Evolutionary conservation across 1,140 invertebrate species (phyloP).

Genomic region (Micrasema minimum): DNA sequence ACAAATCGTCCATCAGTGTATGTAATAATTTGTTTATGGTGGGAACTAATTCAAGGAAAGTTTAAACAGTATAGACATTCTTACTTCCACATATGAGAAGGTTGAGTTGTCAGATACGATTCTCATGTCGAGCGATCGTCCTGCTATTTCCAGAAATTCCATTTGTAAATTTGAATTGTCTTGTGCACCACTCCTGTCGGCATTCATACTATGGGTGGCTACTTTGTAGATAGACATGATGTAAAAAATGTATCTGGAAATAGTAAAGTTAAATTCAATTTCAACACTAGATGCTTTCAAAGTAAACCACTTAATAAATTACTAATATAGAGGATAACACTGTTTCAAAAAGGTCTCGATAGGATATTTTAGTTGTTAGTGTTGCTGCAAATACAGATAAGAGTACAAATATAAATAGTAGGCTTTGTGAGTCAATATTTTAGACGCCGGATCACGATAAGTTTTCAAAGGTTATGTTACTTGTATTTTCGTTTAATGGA

Average conservation of each 20-base stretch:
- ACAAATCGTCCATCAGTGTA: neutral
- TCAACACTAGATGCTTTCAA: neutral
- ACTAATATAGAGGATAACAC: too few relatives aligned
- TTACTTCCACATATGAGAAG: conserved; percentile 72
- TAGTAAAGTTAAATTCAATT: neutral
- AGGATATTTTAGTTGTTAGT: too few relatives aligned
- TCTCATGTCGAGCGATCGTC: conserved; percentile 78
- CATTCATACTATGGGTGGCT: conserved; percentile 26
- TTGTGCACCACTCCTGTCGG: conserved; percentile 40
- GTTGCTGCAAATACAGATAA: too few relatives aligned
- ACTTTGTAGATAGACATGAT: conserved; percentile 31
- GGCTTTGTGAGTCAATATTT: too few relatives aligned
- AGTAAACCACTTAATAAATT: too few relatives aligned
- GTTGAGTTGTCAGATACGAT: conserved; percentile 76
- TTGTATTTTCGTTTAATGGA: too few relatives aligned
- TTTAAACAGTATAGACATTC: too few relatives aligned
- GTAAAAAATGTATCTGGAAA: neutral
- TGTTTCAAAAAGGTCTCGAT: too few relatives aligned
- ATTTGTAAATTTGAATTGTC: conserved; percentile 69
- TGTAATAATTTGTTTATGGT: neutral
- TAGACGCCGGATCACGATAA: too few relatives aligned
- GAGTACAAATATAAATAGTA: too few relatives aligned
- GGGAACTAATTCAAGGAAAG: too few relatives aligned
- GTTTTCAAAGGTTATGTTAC: too few relatives aligned
- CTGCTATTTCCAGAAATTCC: conserved; percentile 75